phyloP scores from a whole-genome alignment of 2,113 vertebrate genomes.

The Cryptomyrus ogoouensis region DNA sequence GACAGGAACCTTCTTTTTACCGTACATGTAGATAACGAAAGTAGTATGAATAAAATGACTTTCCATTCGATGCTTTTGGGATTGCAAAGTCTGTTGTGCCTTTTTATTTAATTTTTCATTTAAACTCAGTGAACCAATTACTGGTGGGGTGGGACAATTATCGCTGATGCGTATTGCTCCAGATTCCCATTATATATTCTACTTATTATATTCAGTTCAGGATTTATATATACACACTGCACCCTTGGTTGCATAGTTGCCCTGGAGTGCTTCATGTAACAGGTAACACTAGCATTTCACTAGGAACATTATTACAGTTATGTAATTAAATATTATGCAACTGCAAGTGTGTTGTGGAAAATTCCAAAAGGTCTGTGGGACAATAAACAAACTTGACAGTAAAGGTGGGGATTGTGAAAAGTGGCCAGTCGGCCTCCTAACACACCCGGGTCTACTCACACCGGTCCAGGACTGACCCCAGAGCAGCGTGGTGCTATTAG shows the following conservation, averaged over 20 bases:
- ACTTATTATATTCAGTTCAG: neutral
- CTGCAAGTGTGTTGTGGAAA: neutral
- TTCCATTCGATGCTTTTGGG: neutral
- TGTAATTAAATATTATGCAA: constrained; percentile 6
- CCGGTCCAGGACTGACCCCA: neutral
- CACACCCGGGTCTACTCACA: neutral
- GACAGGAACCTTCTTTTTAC: too few relatives aligned
- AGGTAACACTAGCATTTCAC: neutral
- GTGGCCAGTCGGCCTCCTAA: neutral
- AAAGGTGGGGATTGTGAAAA: neutral
- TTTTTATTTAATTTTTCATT: neutral
- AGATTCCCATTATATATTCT: neutral
- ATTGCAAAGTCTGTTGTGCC: neutral
- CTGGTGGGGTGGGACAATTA: neutral
- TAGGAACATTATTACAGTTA: neutral
- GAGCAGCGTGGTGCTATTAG: neutral
- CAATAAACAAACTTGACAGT: neutral
- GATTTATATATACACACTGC: neutral
- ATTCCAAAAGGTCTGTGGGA: neutral
- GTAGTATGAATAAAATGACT: neutral
- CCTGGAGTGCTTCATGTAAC: neutral
- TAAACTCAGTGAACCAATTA: neutral
- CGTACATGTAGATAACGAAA: neutral
- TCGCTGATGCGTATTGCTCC: neutral
- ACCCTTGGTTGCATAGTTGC: neutral